A percentile compares a stretch with the other conserved stretches of the same genome.
Evolutionary conservation across 2,888 invertebrate genomes (phyloP).

Genomic region (Hyposoter didymator): DNA sequence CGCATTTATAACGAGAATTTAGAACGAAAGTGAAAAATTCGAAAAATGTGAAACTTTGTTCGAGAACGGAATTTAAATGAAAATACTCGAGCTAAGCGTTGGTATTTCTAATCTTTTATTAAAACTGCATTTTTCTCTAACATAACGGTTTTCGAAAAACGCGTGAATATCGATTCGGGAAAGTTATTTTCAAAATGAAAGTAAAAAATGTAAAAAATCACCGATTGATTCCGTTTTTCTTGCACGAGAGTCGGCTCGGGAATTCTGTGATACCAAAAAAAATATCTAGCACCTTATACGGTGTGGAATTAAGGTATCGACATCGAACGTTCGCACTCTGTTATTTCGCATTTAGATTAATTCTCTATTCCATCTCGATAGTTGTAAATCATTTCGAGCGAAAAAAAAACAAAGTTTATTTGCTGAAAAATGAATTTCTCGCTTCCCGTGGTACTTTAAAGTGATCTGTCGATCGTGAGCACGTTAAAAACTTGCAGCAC

Average conservation of each 20-base stretch:
- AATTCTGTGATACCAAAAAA: conserved; percentile 76
- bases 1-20: too few relatives aligned
- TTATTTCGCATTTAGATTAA: conserved; percentile 56
- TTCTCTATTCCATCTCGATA: conserved; percentile 31
- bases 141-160: neutral
- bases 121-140: neutral
- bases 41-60: neutral
- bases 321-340: conserved; percentile 27
- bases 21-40: too few relatives aligned
- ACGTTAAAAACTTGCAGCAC: too few relatives aligned
- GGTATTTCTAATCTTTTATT: neutral
- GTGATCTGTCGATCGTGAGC: too few relatives aligned
- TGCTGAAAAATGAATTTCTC: conserved; percentile 23
- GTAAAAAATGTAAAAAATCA: neutral
- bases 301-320: conserved; percentile 50
- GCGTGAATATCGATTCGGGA: neutral
- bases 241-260: neutral
- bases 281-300: conserved; percentile 52
- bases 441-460: conserved; percentile 66
- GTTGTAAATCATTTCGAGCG: conserved; percentile 29
- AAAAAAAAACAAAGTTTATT: conserved; percentile 25
- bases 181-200: neutral
- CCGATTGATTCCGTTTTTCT: neutral
- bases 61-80: neutral
- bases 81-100: too few relatives aligned